phyloP scores from a whole-genome alignment of 2,888 invertebrate species.

The Macrophya alboannulata region DNA sequence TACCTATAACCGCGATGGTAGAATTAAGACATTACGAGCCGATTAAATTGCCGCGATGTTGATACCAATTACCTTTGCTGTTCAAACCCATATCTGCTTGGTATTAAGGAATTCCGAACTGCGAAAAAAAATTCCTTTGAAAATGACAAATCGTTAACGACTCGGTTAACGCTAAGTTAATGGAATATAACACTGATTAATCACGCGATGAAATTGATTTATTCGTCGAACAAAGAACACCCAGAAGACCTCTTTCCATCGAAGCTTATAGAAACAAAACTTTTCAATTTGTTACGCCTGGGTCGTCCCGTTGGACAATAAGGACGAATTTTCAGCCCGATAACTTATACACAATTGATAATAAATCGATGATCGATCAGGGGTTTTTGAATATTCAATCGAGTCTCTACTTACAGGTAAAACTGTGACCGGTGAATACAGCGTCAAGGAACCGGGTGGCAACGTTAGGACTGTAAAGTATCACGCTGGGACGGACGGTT shows the following conservation, averaged over 20 bases:
- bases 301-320: background rate
- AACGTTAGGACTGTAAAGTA: conserved; percentile 72
- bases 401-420: conserved; percentile 62
- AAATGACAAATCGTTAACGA: background rate
- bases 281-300: conserved; percentile 15
- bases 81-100: background rate
- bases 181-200: conserved; percentile 19
- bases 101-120: background rate
- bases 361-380: background rate
- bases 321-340: background rate
- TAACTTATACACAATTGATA: conserved; percentile 8
- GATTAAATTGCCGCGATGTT: background rate
- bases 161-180: background rate
- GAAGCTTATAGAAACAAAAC: conserved; percentile 14
- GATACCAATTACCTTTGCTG: background rate
- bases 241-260: background rate
- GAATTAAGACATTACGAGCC: background rate
- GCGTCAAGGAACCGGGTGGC: conserved; percentile 75
- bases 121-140: background rate
- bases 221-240: conserved; percentile 7
- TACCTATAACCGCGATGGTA: too few relatives aligned
- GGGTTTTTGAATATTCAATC: background rate
- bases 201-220: conserved; percentile 43
- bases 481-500: conserved; percentile 73
- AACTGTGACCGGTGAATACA: conserved; percentile 73